These are phyloP conservation scores for Trichopria drosophilae DNA, from an alignment of 2,888 invertebrate genomes.

Conservation along the genomic window DNA sequence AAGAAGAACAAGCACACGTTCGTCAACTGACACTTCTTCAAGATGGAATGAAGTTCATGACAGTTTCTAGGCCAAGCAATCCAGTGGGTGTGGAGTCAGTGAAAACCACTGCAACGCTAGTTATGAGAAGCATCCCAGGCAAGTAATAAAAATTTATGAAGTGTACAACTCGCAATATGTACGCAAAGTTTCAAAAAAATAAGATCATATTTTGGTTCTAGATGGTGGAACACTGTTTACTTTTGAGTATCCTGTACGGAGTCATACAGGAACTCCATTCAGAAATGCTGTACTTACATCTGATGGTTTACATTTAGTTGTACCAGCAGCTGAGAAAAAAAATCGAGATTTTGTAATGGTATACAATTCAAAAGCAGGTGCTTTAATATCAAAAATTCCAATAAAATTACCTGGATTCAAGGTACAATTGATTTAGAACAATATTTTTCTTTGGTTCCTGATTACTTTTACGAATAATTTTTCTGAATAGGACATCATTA, in stretches of 20 bases:
- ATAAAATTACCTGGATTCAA: constrained; percentile 62
- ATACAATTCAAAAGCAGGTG: constrained; percentile 80
- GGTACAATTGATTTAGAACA: constrained; percentile 51
- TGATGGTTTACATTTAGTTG: constrained; percentile 77
- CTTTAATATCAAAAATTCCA: constrained; percentile 60
- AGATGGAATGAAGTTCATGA: constrained; percentile 73
- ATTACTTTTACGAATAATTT: background rate
- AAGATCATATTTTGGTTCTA: constrained; percentile 41
- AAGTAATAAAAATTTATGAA: constrained; percentile 27
- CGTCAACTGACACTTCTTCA: constrained; percentile 76
- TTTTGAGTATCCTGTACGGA: constrained; percentile 80
- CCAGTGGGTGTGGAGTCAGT: constrained; percentile 69
- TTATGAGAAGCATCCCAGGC: constrained; percentile 76
- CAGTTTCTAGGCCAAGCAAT: constrained; percentile 71
- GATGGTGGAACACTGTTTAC: constrained; percentile 78
- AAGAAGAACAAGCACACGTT: constrained; percentile 81
- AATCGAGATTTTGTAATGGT: constrained; percentile 81
- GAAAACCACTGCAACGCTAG: constrained; percentile 68
- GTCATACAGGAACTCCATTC: constrained; percentile 71
- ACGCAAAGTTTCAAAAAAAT: constrained; percentile 4
- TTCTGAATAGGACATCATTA: constrained; percentile 69
- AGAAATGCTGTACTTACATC: constrained; percentile 78
- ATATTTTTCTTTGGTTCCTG: background rate
- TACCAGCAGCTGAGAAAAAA: constrained; percentile 80
- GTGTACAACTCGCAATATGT: background rate